Percentiles rank a stretch among this genome's conserved stretches.
Conservation (phyloP, 2,113 vertebrate genomes). For the Axis porcinus region DNA sequence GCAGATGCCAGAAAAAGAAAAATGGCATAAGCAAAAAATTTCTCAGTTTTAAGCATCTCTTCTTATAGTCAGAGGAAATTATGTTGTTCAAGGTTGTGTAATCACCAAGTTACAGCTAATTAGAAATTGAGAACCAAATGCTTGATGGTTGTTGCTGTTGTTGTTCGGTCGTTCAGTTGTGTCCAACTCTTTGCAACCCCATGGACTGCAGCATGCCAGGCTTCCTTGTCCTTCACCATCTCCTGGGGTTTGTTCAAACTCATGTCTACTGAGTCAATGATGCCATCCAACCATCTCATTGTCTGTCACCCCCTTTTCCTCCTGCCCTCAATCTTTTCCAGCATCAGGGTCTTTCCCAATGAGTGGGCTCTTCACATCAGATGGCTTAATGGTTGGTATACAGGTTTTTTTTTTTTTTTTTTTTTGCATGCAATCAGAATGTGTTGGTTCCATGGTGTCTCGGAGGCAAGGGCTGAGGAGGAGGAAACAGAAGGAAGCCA, state of each 20-base stretch:
- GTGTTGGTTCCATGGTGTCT: fast-evolving
- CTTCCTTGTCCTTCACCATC: neutral
- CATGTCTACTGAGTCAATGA: neutral
- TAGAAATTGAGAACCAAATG: neutral
- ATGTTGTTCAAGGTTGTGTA: neutral
- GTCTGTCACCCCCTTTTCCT: neutral
- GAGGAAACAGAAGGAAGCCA: neutral
- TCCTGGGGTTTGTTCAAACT: neutral
- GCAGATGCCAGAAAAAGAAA: neutral
- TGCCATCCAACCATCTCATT: neutral
- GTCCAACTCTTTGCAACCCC: neutral
- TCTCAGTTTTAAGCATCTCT: neutral
- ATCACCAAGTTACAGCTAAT: neutral
- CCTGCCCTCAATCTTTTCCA: neutral
- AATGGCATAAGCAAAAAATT: neutral
- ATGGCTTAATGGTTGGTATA: fast-evolving
- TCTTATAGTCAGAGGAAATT: neutral
- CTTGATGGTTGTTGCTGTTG: fast-evolving
- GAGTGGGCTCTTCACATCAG: neutral
- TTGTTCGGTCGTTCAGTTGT: neutral
- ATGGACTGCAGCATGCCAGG: neutral
- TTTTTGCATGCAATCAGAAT: neutral
- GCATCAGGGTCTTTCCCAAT: neutral
- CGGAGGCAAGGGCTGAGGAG: neutral
- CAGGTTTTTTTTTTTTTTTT: too few relatives aligned